phyloP scores from a whole-genome alignment of 2,113 vertebrate genomes.

The Alces alces region DNA sequence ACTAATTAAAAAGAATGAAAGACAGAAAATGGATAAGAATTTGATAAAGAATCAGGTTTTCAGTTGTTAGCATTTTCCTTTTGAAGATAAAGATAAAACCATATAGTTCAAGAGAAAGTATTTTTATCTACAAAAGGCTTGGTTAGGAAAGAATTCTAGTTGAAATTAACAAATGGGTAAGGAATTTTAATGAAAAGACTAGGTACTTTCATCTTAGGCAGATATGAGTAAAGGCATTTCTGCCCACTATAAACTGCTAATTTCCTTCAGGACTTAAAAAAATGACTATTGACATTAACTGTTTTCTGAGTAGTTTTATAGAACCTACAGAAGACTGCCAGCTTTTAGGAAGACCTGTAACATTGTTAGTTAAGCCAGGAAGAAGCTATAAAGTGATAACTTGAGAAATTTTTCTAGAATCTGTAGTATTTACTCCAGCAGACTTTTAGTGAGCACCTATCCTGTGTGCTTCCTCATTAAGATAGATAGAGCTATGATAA shows the following conservation, averaged over 20 bases:
- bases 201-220: background rate
- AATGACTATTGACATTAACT: background rate
- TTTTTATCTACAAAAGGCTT: background rate
- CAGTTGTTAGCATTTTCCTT: constrained; percentile 20
- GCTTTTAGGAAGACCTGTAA: background rate
- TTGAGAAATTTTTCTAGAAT: background rate
- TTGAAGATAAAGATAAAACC: background rate
- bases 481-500: background rate
- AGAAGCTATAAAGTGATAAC: background rate
- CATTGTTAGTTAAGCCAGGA: background rate
- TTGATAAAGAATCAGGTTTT: constrained; percentile 2
- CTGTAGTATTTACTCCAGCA: background rate
- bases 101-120: background rate
- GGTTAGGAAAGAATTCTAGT: background rate
- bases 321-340: background rate
- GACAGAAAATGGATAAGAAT: background rate
- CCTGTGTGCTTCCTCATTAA: background rate
- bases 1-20: background rate
- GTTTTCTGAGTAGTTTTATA: background rate
- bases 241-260: background rate
- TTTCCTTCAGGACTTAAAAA: background rate
- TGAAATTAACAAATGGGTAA: background rate
- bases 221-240: background rate
- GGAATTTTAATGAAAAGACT: background rate
- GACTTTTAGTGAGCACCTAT: background rate